Percentiles rank a stretch among this genome's conserved stretches.
Conservation (phyloP, 2,797 vertebrate species). For the Arremon aurantiirostris region DNA sequence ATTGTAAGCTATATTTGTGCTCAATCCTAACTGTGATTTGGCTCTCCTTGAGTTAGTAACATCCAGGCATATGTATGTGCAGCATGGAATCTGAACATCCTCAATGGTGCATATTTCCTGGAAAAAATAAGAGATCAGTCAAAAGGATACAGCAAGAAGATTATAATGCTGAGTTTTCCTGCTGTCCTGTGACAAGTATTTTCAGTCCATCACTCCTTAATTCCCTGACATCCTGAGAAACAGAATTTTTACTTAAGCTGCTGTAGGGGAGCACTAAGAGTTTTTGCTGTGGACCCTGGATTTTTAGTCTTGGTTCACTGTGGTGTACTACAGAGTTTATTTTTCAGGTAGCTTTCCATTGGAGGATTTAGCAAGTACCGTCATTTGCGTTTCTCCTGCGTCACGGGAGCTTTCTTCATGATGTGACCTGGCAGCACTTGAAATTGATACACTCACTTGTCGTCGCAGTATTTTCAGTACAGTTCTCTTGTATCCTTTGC, state of each 20-base stretch:
- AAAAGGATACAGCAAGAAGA: background rate
- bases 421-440: constrained; percentile 85
- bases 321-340: background rate
- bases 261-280: background rate
- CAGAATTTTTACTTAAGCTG: background rate
- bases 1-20: background rate
- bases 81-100: background rate
- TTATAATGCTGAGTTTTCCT: background rate
- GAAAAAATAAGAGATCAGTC: background rate
- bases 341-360: constrained; percentile 69
- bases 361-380: constrained; percentile 66
- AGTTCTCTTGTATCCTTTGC: constrained; percentile 95
- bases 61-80: background rate
- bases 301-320: background rate
- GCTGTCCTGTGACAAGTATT: background rate
- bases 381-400: constrained; percentile 69
- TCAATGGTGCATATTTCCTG: background rate
- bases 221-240: background rate
- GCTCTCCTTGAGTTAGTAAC: background rate
- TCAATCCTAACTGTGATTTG: background rate
- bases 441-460: constrained; percentile 88
- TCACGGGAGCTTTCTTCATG: constrained; percentile 89
- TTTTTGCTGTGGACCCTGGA: background rate
- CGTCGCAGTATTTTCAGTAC: constrained; percentile 86
- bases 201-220: background rate